A percentile compares a stretch with the other conserved stretches of the same genome.
Evolutionary conservation across 2,113 vertebrate genomes (phyloP).

Genomic region (Centropus bengalensis): DNA sequence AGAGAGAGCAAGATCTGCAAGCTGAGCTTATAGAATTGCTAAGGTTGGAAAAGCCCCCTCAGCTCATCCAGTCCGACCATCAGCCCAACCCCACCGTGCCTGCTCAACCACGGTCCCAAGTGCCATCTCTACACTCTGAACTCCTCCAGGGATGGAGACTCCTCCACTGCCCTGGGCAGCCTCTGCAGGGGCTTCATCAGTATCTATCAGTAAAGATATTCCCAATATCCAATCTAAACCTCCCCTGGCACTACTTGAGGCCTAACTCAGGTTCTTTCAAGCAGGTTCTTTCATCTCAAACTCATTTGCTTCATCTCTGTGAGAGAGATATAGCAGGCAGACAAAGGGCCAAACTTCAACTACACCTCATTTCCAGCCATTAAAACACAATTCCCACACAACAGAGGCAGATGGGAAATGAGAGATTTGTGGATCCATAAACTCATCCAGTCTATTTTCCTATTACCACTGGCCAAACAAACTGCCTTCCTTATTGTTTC

Average conservation of each 20-base stretch:
- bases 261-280: not conserved
- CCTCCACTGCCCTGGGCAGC: too few relatives aligned
- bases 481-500: not conserved
- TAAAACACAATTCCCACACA: not conserved
- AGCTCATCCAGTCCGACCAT: too few relatives aligned
- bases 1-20: not conserved
- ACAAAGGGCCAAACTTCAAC: constrained; percentile 19
- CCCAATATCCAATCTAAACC: too few relatives aligned
- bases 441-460: not conserved
- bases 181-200: too few relatives aligned
- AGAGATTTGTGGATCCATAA: constrained; percentile 11
- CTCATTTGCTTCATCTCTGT: not conserved
- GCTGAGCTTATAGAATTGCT: too few relatives aligned
- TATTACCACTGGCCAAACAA: not conserved
- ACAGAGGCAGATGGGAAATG: not conserved
- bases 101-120: too few relatives aligned
- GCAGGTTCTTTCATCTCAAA: not conserved
- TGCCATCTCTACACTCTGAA: too few relatives aligned
- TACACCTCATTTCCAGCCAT: not conserved
- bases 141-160: too few relatives aligned
- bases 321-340: not conserved
- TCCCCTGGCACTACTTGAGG: not conserved
- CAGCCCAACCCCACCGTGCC: too few relatives aligned
- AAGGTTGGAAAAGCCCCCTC: too few relatives aligned
- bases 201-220: too few relatives aligned